Base-by-base conservation (phyloP, 2,797 vertebrate species). In the Scolopax bukidnonensis region DNA sequence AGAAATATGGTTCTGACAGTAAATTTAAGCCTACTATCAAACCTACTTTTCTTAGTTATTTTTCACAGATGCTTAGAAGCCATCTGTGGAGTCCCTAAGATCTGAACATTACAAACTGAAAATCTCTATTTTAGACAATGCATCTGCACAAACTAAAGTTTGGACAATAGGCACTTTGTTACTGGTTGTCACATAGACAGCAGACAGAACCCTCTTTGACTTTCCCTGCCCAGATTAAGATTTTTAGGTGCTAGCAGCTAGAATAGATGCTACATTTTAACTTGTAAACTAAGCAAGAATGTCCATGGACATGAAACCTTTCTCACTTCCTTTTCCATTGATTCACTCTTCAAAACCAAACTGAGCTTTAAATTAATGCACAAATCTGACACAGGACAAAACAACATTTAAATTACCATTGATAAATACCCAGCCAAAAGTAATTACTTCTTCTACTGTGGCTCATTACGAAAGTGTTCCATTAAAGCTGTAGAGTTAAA, bases 341-440 rank as follows among this genome's bases (percentile, higher is more conserved):
- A 65, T 84, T 65, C 19, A 11, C 7, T 43, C 60, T 63, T 89
- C 61, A 91, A 50, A 86, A 71, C 9, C 1, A 6, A 93, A 83
- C 19, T 24, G 56, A 87, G 73, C 28, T 94, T 86, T 57, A 45
- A 94, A 80, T 91, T 90, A 79, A 93, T 81, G 83, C 59, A 61
- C 41, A 81, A 88, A 95, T 93, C 93, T 94, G 93, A 81, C 61
- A 57, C n/a, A 86, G 53, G 33, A 65, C 80, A 90, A 85, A 95
- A 57, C 36, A 67, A 70, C 76, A 84, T 81, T 94, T 81, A 86
- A 93, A 81, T 84, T 75, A 73, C 50, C 21, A 4, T 65, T 94
- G 87, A 93, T 74, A 88, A 94, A 95, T 68, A 50, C 41, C 41
- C 63, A 88, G 69, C 50, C 83, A 81, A 81, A 95, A 86, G 50